Percentiles rank a stretch among this genome's conserved stretches.
Conservation (phyloP, 2,113 vertebrate genomes). For the Austrofundulus limnaeus region DNA sequence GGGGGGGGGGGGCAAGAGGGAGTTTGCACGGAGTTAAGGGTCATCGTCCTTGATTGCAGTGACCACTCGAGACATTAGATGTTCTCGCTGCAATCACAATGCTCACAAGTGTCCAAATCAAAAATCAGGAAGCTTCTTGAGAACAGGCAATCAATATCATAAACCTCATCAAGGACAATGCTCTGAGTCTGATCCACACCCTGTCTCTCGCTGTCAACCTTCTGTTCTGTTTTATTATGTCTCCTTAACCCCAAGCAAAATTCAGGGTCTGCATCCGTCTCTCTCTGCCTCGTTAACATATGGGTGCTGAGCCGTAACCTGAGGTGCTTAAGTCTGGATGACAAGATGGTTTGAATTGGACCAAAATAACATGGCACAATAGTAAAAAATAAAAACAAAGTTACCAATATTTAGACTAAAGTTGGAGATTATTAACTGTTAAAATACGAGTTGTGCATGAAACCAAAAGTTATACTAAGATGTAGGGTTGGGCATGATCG, state of each 20-base stretch:
- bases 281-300: constrained; percentile 32
- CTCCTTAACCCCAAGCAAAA: constrained; percentile 36
- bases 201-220: constrained; percentile 36
- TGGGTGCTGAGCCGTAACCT: background rate
- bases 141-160: constrained; percentile 63
- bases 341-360: constrained; percentile 11
- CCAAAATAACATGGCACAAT: too few species aligned
- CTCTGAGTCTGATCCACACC: constrained; percentile 16
- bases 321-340: constrained; percentile 4
- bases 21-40: constrained; percentile 35
- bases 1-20: constrained; percentile 6
- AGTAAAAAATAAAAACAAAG: background rate
- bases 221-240: constrained; percentile 44
- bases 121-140: constrained; percentile 59
- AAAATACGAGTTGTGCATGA: too few species aligned
- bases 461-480: too few species aligned
- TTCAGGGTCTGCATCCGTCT: constrained; percentile 1
- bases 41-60: constrained; percentile 68
- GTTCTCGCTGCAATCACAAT: constrained; percentile 61
- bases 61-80: constrained; percentile 63
- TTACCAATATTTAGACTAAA: background rate
- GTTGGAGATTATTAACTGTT: background rate
- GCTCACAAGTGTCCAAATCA: constrained; percentile 63
- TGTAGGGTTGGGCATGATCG: too few species aligned
- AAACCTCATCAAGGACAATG: constrained; percentile 56